phyloP scores from a whole-genome alignment of 2,113 vertebrate genomes.

The Desmodus rotundus region DNA sequence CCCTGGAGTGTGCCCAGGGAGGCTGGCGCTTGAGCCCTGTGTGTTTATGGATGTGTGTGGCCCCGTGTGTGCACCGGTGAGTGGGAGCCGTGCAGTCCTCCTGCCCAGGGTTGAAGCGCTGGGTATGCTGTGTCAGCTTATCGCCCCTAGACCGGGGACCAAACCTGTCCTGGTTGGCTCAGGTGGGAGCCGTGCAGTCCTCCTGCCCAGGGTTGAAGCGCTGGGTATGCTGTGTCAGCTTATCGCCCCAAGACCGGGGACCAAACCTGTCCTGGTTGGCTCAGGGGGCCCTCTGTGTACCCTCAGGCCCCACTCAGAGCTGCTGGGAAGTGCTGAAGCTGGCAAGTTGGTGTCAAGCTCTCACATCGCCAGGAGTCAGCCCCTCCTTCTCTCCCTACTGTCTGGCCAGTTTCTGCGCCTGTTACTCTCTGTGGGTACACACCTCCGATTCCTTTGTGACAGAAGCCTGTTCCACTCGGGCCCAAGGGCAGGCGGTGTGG shows the following conservation, averaged over 20 bases:
- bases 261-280: neutral
- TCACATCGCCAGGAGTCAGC: too few relatives aligned
- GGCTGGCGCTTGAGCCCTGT: neutral
- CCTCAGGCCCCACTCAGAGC: fast-evolving
- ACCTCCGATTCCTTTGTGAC: neutral
- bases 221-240: neutral
- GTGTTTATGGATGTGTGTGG: neutral
- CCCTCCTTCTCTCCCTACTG: neutral
- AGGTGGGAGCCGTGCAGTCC: too few relatives aligned
- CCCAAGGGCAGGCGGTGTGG: neutral
- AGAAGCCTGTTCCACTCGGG: neutral
- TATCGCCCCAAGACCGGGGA: neutral
- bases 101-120: neutral
- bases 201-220: neutral
- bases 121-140: neutral
- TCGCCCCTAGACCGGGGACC: neutral
- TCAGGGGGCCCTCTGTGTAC: neutral
- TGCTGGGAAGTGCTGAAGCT: neutral
- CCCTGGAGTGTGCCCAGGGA: neutral
- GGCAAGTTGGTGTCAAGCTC: neutral
- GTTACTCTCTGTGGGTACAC: neutral
- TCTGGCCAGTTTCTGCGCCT: neutral
- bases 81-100: too few relatives aligned
- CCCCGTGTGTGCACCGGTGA: neutral
- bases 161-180: too few relatives aligned